Conservation (phyloP, 1,140 invertebrate genomes). For the Plectus sambesii region DNA sequence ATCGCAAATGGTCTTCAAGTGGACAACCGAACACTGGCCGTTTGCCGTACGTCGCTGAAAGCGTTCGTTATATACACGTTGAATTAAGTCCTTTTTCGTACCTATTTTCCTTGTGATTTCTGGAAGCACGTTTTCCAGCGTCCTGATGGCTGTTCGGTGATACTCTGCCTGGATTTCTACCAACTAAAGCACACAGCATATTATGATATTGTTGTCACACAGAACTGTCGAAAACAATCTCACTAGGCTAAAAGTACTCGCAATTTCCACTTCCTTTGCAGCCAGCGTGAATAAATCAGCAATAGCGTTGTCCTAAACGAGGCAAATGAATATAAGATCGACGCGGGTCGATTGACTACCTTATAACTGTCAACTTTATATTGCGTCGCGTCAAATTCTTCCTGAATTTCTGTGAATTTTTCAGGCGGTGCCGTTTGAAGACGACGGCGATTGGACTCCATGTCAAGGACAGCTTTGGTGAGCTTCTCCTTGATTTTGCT, state of each 20-base stretch:
- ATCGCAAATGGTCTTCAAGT: constrained; percentile 5
- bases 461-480: constrained; percentile 6
- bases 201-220: neutral
- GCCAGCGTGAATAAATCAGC: constrained; percentile 11
- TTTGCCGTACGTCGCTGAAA: constrained; percentile 12
- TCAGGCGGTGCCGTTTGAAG: constrained; percentile 4
- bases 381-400: constrained; percentile 8
- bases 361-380: constrained; percentile 9
- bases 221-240: neutral
- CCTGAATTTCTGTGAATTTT: constrained; percentile 12
- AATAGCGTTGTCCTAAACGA: constrained; percentile 11
- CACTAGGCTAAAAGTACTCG: neutral
- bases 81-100: neutral
- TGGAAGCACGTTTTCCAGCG: neutral
- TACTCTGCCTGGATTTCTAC: neutral
- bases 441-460: constrained; percentile 8
- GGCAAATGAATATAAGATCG: neutral
- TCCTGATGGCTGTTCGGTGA: neutral
- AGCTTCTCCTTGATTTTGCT: constrained; percentile 9
- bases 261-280: constrained; percentile 12
- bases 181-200: neutral
- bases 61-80: constrained; percentile 1
- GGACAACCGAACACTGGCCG: constrained; percentile 13
- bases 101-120: constrained; percentile 2
- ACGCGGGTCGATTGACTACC: constrained; percentile 5